These are phyloP conservation scores for Hanleya hanleyi DNA, from an alignment of 2,888 invertebrate genomes.

Conservation along the genomic window DNA sequence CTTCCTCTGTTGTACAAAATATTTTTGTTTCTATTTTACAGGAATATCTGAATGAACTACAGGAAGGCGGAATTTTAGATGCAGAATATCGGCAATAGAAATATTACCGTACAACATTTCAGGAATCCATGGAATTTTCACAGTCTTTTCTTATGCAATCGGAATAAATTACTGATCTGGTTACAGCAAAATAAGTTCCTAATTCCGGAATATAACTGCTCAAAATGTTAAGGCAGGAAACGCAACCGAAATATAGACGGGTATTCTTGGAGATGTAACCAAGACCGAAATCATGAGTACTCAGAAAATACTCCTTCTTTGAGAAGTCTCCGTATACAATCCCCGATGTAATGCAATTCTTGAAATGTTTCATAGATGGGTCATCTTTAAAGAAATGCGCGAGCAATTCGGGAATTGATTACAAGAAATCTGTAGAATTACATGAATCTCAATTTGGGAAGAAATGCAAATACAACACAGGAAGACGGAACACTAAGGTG, in stretches of 20 bases:
- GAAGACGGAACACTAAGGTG: conserved; percentile 16
- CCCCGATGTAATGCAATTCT: not conserved
- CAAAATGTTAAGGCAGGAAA: no score
- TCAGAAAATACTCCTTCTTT: not conserved
- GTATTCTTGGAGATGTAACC: not conserved
- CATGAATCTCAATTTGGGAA: conserved; percentile 26
- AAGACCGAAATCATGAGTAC: not conserved
- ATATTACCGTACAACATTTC: no score
- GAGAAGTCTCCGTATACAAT: not conserved
- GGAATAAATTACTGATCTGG: no score
- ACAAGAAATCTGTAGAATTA: not conserved
- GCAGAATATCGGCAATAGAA: no score
- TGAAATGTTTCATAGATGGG: not conserved
- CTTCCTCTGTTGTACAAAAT: no score
- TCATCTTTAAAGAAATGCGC: not conserved
- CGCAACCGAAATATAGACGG: not conserved
- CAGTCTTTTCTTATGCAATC: no score
- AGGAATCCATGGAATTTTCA: no score
- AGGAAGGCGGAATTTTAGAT: no score
- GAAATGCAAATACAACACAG: not conserved
- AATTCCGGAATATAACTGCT: no score
- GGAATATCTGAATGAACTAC: no score
- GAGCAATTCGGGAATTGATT: not conserved
- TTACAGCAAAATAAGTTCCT: no score
- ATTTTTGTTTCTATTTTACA: no score